Evolutionary conservation across 1,140 invertebrate species (phyloP).

Genomic region (Nasonia vitripennis): DNA sequence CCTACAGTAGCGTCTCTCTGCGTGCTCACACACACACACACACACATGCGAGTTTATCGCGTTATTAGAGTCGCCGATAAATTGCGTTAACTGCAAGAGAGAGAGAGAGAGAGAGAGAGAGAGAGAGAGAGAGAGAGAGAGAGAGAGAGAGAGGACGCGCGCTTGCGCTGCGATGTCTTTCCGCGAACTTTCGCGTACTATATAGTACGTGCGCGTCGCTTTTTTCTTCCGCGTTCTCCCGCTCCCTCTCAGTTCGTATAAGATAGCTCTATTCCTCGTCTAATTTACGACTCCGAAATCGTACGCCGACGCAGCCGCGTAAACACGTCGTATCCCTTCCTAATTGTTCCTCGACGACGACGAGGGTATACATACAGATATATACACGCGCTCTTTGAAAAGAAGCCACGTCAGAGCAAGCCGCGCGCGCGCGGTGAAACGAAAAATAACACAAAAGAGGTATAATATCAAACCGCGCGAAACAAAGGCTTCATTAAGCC

Average conservation of each 20-base stretch:
- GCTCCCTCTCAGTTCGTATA: too few relatives aligned
- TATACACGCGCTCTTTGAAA: background rate
- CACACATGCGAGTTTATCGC: constrained; percentile 16
- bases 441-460: constrained; percentile 39
- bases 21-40: too few relatives aligned
- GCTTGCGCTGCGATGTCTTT: background rate
- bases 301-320: background rate
- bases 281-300: background rate
- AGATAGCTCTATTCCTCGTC: background rate
- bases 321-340: too few relatives aligned
- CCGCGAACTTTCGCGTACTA: background rate
- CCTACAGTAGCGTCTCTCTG: background rate
- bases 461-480: constrained; percentile 31
- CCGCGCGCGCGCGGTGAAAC: background rate
- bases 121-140: too few relatives aligned
- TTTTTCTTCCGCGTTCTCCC: background rate
- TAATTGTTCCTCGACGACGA: background rate
- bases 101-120: too few relatives aligned
- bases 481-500: constrained; percentile 48
- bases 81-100: constrained; percentile 24
- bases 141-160: too few relatives aligned
- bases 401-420: background rate
- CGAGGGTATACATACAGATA: too few relatives aligned
- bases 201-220: too few relatives aligned
- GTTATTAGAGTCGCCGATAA: constrained; percentile 44